Evolutionary conservation across 2,888 invertebrate species (phyloP).

Genomic region (Sinelater perroti): DNA sequence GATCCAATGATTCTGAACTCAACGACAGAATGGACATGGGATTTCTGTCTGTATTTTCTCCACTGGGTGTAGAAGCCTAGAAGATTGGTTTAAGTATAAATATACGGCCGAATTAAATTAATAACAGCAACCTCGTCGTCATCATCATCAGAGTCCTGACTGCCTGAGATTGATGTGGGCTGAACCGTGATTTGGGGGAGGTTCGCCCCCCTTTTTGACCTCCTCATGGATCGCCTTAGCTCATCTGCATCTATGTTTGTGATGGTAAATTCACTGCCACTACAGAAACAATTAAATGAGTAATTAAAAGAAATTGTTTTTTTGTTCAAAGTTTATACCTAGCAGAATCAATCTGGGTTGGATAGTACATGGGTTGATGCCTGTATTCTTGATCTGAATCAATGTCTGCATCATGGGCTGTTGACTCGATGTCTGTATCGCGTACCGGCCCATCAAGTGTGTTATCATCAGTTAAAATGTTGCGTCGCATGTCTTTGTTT

Average conservation of each 20-base stretch:
- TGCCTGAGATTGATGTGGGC: slow-evolving; percentile 62
- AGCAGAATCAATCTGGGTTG: slow-evolving; percentile 52
- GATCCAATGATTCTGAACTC: slow-evolving; percentile 74
- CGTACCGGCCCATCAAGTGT: slow-evolving; percentile 68
- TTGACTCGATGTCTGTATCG: slow-evolving; percentile 65
- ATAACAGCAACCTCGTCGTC: slow-evolving; percentile 75
- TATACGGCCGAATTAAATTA: no score
- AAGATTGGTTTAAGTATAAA: slow-evolving; percentile 25
- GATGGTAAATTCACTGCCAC: slow-evolving; percentile 80
- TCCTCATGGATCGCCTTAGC: slow-evolving; percentile 77
- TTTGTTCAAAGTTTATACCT: slow-evolving; percentile 41
- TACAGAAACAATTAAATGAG: no score
- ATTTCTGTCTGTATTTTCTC: slow-evolving; percentile 81
- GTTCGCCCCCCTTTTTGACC: slow-evolving; percentile 71
- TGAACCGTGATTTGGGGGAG: slow-evolving; percentile 59
- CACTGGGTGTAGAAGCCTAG: slow-evolving; percentile 81
- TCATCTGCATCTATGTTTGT: slow-evolving; percentile 90
- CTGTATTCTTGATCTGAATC: slow-evolving; percentile 81
- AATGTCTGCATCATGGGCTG: slow-evolving; percentile 87
- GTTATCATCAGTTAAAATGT: slow-evolving; percentile 75
- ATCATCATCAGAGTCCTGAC: slow-evolving; percentile 78
- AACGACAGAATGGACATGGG: slow-evolving; percentile 75
- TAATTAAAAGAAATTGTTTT: not conserved
- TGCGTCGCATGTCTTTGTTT: slow-evolving; percentile 62
- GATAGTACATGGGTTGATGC: slow-evolving; percentile 57